Base-by-base conservation (phyloP, 37 sponge, comb jelly and placozoan species). In the Eunapius fragilis region DNA sequence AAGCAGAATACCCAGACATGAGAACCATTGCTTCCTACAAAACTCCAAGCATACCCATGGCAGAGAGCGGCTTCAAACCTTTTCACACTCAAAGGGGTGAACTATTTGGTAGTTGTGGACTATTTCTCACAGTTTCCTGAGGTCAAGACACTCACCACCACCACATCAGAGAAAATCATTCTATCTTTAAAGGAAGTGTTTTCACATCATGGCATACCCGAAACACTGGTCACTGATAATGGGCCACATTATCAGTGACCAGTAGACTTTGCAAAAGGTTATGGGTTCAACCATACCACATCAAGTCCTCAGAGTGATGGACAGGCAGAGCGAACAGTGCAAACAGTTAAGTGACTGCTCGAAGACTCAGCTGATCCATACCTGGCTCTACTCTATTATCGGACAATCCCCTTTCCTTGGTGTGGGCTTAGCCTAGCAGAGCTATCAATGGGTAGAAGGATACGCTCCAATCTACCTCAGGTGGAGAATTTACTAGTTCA, bases 221-320 rank as follows among this genome's bases (percentile, higher is more conserved):
- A 82, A 50, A 49, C 27, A 6, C 73, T 90, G 10, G 67, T 81
- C n/a, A 90, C 83, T 70, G 91, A 86, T 68, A 90, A 90, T 80
- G 86, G 91, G 7, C 86, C 91, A 5, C 91, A 90, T 37, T 85
- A 67, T 71, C 14, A 23, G 26, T 81, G 80, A 27, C 72, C 86
- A 31, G 31, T 26, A 10, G 30, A 81, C 24, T 86, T 90, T 82
- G 87, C 83, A 13, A 67, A 50, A 28, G 11, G 11, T 0, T 90
- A 90, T 50, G 83, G 41, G 10, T 90, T 90, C 78, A 31, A 50
- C 12, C 91, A 86, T 67, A 58, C 82, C 27, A 90, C 86, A 27
- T 86, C 71, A 48, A 86, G 86, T 72, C 91, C 83, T 28, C 91
- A 90, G 31, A 78, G 78, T 37, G 82, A 90, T 86, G 87, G 91